Conservation (phyloP, 2,888 invertebrate genomes). For the Ectemnius lituratus region DNA sequence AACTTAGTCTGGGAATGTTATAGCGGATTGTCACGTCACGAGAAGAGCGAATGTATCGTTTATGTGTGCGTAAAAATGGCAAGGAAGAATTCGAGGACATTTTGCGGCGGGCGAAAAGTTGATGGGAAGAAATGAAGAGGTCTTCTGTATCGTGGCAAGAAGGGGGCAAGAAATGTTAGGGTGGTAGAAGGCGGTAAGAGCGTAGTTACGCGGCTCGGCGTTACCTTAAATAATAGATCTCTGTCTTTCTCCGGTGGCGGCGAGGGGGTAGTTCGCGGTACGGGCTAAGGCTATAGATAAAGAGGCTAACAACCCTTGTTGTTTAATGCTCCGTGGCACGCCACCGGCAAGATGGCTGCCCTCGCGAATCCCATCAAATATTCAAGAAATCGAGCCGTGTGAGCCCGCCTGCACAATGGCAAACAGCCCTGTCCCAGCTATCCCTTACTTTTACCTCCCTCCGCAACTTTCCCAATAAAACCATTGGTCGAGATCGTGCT, state of each 20-base stretch:
- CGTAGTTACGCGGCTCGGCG: constrained; percentile 15
- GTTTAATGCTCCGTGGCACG: constrained; percentile 51
- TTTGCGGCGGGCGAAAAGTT: no score
- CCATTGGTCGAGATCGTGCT: background rate
- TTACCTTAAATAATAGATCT: constrained; percentile 21
- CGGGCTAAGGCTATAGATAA: constrained; percentile 47
- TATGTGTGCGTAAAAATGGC: no score
- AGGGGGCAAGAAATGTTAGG: no score
- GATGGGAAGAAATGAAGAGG: no score
- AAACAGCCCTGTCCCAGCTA: constrained; percentile 3
- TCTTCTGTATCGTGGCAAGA: no score
- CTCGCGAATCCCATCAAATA: constrained; percentile 51
- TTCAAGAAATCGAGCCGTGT: constrained; percentile 48
- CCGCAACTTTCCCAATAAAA: constrained; percentile 22
- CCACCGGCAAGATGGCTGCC: constrained; percentile 55
- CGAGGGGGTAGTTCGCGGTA: constrained; percentile 14
- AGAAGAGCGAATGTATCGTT: constrained; percentile 1
- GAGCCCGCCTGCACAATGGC: constrained; percentile 21
- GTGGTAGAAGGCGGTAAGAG: constrained; percentile 13
- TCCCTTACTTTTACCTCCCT: background rate
- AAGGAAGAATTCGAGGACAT: no score
- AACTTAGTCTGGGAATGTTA: constrained; percentile 72
- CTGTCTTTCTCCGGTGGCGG: constrained; percentile 18
- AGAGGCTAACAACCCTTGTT: constrained; percentile 61
- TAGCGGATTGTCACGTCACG: constrained; percentile 70